These are phyloP conservation scores for Lagorchestes hirsutus DNA, from an alignment of 2,797 vertebrate species.

Conservation along the genomic window DNA sequence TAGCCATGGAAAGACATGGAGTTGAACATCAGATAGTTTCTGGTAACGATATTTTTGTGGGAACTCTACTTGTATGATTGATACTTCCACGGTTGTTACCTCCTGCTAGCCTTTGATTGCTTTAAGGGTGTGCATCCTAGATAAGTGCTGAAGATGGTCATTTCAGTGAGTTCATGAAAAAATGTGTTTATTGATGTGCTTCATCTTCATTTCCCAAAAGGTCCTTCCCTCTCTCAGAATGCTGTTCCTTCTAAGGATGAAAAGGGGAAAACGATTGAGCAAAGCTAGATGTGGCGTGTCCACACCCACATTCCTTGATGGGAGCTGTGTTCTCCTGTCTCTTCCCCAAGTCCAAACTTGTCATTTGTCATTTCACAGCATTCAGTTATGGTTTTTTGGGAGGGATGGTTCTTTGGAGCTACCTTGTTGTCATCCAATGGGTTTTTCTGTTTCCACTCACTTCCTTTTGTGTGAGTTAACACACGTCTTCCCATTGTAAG, in stretches of 20 bases:
- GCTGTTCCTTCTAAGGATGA: not conserved
- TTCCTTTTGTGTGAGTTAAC: no score
- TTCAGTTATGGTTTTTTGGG: not conserved
- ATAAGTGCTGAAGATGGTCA: not conserved
- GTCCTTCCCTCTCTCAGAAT: not conserved
- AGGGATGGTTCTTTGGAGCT: not conserved
- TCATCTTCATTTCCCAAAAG: not conserved
- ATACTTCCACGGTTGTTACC: not conserved
- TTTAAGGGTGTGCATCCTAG: not conserved
- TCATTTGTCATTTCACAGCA: not conserved
- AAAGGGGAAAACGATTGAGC: not conserved
- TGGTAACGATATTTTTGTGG: slow-evolving; percentile 83
- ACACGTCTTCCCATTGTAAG: not conserved
- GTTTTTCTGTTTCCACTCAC: not conserved
- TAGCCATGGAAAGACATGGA: slow-evolving; percentile 94
- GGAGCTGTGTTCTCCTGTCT: not conserved
- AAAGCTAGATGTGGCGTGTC: not conserved
- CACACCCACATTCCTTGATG: not conserved
- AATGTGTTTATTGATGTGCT: not conserved
- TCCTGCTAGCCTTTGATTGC: not conserved
- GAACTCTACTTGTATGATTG: not conserved
- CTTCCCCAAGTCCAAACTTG: not conserved
- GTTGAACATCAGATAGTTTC: slow-evolving; percentile 90
- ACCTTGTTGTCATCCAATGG: not conserved
- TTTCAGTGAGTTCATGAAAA: not conserved